Conservation (phyloP, 2,113 vertebrate species). For the Eulemur rufifrons region DNA sequence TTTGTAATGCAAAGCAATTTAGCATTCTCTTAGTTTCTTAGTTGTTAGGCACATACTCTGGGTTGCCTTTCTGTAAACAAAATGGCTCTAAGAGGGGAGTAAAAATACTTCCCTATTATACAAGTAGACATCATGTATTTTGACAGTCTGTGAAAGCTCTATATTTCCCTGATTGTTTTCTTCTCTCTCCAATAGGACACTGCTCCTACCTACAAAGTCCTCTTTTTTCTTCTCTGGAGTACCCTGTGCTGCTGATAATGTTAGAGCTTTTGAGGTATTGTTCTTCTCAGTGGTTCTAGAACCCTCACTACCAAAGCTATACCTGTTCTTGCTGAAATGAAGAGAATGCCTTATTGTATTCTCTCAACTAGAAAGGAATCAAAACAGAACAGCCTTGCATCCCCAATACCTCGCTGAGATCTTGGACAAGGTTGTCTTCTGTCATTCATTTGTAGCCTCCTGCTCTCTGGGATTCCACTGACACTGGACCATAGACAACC, state of each 20-base stretch:
- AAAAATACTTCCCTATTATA: neutral
- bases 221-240: neutral
- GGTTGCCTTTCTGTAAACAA: neutral
- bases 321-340: neutral
- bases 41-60: neutral
- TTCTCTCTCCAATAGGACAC: neutral
- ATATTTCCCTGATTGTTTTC: neutral
- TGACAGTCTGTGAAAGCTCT: neutral
- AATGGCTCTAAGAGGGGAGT: neutral
- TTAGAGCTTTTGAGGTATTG: neutral
- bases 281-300: neutral
- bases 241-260: neutral
- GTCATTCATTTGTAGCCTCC: neutral
- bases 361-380: neutral
- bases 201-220: neutral
- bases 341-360: neutral
- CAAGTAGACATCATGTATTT: neutral
- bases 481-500: neutral
- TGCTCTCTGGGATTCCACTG: neutral
- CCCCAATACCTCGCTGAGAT: neutral
- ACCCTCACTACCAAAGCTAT: neutral
- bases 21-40: neutral
- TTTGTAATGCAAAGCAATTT: neutral
- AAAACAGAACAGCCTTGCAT: neutral
- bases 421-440: neutral